Percentiles rank a stretch among this genome's conserved stretches.
Conservation (phyloP, 2,113 vertebrate species). For the Fulmarus glacialis region DNA sequence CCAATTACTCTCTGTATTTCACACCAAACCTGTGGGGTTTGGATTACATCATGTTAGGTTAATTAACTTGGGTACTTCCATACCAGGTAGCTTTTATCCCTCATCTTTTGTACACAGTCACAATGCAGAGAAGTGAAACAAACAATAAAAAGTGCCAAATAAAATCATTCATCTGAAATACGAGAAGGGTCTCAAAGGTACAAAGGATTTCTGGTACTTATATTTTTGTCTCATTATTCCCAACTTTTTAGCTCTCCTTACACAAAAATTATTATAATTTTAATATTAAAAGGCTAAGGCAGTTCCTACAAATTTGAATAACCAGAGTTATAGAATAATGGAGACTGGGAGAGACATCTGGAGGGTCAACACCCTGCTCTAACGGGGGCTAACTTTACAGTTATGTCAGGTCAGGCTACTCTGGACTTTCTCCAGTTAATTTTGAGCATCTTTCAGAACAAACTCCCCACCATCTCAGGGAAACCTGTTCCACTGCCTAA, state of each 20-base stretch:
- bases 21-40: background rate
- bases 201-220: background rate
- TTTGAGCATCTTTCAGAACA: background rate
- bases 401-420: background rate
- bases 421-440: background rate
- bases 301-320: background rate
- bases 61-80: background rate
- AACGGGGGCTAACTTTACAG: accelerated
- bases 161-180: background rate
- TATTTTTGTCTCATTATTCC: background rate
- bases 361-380: background rate
- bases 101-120: background rate
- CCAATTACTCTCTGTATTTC: background rate
- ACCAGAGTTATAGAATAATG: background rate
- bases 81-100: background rate
- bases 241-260: background rate
- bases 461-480: background rate
- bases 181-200: background rate
- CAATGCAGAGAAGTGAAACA: background rate
- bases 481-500: background rate
- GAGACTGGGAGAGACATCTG: background rate
- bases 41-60: too few relatives aligned
- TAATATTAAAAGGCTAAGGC: background rate
- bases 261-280: background rate
- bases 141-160: background rate